Percentiles rank a stretch among this genome's conserved stretches.
Evolutionary conservation across 2,888 invertebrate species (phyloP).

Genomic region (Himalopsyche tibetana): DNA sequence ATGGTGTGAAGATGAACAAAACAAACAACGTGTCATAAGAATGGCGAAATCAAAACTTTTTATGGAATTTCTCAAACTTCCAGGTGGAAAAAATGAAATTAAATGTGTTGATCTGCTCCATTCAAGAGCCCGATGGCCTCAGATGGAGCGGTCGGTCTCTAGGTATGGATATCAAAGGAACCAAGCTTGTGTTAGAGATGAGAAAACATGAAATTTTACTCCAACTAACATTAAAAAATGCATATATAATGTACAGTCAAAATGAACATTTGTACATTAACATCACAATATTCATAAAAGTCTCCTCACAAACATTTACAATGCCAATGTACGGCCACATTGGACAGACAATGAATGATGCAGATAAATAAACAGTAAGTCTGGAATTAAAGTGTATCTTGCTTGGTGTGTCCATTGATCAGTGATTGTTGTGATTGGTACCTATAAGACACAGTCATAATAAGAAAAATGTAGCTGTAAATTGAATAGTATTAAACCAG

Average conservation of each 20-base stretch:
- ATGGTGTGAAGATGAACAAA: too few relatives aligned
- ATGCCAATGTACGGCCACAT: constrained; percentile 42
- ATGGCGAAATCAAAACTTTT: too few relatives aligned
- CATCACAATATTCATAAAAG: constrained; percentile 36
- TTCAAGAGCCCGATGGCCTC: too few relatives aligned
- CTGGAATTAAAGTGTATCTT: constrained; percentile 55
- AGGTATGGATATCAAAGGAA: constrained; percentile 39
- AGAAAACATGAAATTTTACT: constrained; percentile 19
- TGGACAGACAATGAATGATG: constrained; percentile 25
- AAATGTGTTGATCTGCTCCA: too few relatives aligned
- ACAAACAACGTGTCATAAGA: too few relatives aligned
- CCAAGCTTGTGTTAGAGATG: constrained; percentile 36
- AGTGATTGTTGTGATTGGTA: too few relatives aligned
- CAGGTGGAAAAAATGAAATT: too few relatives aligned
- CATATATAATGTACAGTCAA: constrained; percentile 43
- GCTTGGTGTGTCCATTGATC: background rate
- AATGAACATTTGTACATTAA: constrained; percentile 37
- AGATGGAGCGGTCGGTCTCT: too few relatives aligned
- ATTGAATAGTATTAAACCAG: too few relatives aligned
- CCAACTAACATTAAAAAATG: constrained; percentile 32
- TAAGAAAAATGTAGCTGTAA: too few relatives aligned
- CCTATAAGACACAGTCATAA: too few relatives aligned
- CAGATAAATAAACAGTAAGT: constrained; percentile 46
- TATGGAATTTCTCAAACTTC: too few relatives aligned
- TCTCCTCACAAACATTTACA: constrained; percentile 32